Evolutionary conservation across 1,140 invertebrate species (phyloP).

Genomic region (Tribolium madens): DNA sequence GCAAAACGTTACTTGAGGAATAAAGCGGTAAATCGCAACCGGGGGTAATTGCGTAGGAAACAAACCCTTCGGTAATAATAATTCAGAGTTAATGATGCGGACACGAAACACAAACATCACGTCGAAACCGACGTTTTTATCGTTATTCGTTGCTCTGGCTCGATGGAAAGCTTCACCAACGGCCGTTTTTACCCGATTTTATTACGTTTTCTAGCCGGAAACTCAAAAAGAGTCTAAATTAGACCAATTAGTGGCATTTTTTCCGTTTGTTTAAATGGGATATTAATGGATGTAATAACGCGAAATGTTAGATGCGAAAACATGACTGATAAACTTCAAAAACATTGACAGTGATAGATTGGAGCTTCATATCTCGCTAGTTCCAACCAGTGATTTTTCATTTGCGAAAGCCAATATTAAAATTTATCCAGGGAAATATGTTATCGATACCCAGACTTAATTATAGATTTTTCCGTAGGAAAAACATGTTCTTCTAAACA

Average conservation of each 20-base stretch:
- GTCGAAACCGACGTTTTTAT: constrained; percentile 35
- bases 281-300: constrained; percentile 30
- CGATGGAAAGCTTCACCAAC: constrained; percentile 9
- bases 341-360: constrained; percentile 36
- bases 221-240: constrained; percentile 10
- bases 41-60: constrained; percentile 27
- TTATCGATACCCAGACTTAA: not conserved
- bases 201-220: constrained; percentile 19
- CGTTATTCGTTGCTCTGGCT: constrained; percentile 6
- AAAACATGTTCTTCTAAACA: not conserved
- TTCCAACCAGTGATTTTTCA: constrained; percentile 32
- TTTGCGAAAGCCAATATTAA: constrained; percentile 31
- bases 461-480: not conserved
- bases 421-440: constrained; percentile 16
- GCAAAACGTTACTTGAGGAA: constrained; percentile 17
- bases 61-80: constrained; percentile 30
- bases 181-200: constrained; percentile 35
- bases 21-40: constrained; percentile 17
- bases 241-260: constrained; percentile 5
- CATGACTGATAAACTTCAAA: constrained; percentile 37
- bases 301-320: constrained; percentile 32
- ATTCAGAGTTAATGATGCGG: constrained; percentile 37
- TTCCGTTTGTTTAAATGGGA: constrained; percentile 4
- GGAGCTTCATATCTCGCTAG: constrained; percentile 6
- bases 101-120: constrained; percentile 33